Base-by-base conservation (phyloP, 2,113 vertebrate genomes). In the Psilopsiagon aurifrons region DNA sequence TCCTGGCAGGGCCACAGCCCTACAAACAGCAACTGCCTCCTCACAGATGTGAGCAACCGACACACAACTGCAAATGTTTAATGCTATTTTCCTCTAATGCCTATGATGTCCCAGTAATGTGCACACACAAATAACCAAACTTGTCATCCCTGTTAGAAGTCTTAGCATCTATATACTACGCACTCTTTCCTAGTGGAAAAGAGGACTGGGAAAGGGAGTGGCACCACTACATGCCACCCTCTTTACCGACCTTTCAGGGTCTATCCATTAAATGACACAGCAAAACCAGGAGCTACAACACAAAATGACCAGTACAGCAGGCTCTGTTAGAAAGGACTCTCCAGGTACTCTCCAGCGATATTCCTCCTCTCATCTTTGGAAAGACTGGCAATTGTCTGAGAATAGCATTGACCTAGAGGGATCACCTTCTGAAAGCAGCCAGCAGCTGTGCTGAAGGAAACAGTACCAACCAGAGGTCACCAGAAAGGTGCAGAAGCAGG, bases 71-170 rank as follows among this genome's bases (percentile, higher is more conserved):
- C 51, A 63, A 31, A 10, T 3, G 10, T 62, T 51, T 25, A 41
- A 35, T 25, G 55, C 17, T 20, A 41, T 46, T 67, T 62, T 57
- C 39, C 57, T 62, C 63, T 57, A 86, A 47, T 15, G 16, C 6
- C 27, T 39, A 24, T 0, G 2, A 35, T 11, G 7, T 19, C 76
- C 59, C 5, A 3, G 24, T 52, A 69, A 77, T 0, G 0, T 3
- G 16, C 2, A n/a, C 27, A 33, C 23, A 88, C 47, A 68, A 82
- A 46, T 16, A 28, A 68, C 17, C 39, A 67, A 82, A 83, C 47
- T 71, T 79, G 24, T 12, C 33, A 41, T 6, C 27, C 11, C 24
- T 46, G 16, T 9, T n/a, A 25, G 51, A 83, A 88, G 28, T 66
- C 79, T 88, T 31, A 47, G 28, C 3, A 2, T 8, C 67, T n/a